These are phyloP conservation scores for Dasyurus viverrinus DNA, from an alignment of 2,113 vertebrate species.

Conservation along the genomic window DNA sequence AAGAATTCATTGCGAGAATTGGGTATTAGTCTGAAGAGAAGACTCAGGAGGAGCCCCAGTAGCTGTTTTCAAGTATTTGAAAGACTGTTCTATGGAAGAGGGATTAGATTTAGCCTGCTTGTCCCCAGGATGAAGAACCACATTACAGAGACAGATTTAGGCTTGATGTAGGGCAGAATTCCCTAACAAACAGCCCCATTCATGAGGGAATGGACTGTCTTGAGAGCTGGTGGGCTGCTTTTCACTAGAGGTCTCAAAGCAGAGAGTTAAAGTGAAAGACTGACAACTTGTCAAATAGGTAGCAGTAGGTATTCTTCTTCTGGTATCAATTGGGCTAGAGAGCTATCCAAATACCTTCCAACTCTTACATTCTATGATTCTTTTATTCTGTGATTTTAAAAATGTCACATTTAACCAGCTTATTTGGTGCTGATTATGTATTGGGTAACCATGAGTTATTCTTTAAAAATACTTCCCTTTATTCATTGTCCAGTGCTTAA, in stretches of 20 bases:
- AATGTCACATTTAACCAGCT: not conserved
- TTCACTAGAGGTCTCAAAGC: not conserved
- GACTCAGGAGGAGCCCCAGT: not conserved
- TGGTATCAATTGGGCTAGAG: not conserved
- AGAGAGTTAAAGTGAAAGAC: not conserved
- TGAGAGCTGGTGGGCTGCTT: not conserved
- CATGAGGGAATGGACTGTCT: not conserved
- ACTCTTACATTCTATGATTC: not conserved
- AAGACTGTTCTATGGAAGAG: not conserved
- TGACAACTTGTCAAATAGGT: not conserved
- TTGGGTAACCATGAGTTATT: not conserved
- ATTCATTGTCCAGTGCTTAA: not conserved
- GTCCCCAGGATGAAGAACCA: not conserved
- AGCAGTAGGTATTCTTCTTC: not conserved
- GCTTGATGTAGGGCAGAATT: not conserved
- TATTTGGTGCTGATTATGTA: not conserved
- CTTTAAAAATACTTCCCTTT: not conserved
- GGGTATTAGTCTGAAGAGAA: not conserved
- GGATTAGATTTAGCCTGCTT: not conserved
- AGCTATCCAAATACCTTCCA: not conserved
- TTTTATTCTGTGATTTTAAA: not conserved
- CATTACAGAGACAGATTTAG: not conserved
- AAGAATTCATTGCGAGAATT: not conserved
- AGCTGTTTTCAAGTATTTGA: not conserved
- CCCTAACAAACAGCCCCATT: not conserved